Conservation (phyloP, 2,797 vertebrate genomes). For the Florisuga fusca region DNA sequence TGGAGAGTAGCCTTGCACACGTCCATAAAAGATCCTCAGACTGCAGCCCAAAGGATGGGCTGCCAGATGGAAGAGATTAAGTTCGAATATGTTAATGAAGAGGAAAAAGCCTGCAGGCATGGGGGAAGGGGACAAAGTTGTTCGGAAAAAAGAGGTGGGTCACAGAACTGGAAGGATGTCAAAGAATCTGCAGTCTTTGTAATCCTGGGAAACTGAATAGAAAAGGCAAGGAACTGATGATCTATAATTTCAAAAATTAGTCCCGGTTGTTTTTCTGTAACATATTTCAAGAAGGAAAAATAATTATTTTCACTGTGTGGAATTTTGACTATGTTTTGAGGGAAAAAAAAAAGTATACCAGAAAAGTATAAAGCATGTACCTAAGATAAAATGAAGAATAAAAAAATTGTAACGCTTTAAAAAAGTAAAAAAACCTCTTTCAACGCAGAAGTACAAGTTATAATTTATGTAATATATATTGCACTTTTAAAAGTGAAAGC, state of each 20-base stretch:
- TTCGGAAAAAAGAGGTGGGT: conserved; percentile 17
- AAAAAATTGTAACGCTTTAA: not conserved
- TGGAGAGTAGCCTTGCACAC: not conserved
- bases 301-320: not conserved
- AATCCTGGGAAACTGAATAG: not conserved
- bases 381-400: not conserved
- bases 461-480: not conserved
- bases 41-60: not conserved
- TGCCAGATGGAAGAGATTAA: conserved; percentile 68
- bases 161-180: conserved; percentile 27
- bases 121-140: conserved; percentile 2
- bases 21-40: not conserved
- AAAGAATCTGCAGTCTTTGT: not conserved
- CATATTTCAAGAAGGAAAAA: not conserved
- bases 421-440: not conserved
- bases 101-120: conserved; percentile 44
- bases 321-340: not conserved
- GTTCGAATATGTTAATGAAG: conserved; percentile 40
- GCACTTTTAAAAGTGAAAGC: not conserved
- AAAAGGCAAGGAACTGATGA: not conserved
- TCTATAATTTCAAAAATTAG: not conserved
- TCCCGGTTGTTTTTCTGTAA: not conserved
- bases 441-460: not conserved
- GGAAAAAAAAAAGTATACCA: not conserved
- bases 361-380: not conserved